Evolutionary conservation across 2,888 invertebrate species (phyloP), one percentile per base, ranked within the genome.

Genomic region (Melangyna quadrimaculata): DNA sequence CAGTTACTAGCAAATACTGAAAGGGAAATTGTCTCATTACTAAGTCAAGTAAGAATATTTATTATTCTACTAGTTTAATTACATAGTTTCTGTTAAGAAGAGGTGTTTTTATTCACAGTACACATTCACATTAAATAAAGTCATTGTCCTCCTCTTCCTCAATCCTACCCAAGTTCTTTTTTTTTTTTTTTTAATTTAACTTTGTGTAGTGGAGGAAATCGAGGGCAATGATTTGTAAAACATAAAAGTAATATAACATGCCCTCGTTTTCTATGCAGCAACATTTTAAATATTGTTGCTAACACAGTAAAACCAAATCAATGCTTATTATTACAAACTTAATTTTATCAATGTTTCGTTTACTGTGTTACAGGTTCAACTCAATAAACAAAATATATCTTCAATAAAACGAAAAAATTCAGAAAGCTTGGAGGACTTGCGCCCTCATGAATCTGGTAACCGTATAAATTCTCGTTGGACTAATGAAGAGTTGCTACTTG

Each of bases 311-410:
- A 57, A 57, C 5, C n/a, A 7, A 40, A 48, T 22, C 14, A 53
- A 53, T 24, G 22, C 65, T 55, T 24, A n/a, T 3, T 71, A 19
- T n/a, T n/a, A n/a, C n/a, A 63, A 37, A 14, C n/a, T 67, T 24
- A 19, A 32, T 51, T 29, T 65, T n/a, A 7, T 17, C 9, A 86
- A 73, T 87, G 3, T 14, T 73, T 74, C 77, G 24, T 87, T 74
- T 77, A 87, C 63, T 90, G 90, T 92, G 90, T 93, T 92, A 55
- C 92, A 98, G 98, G 98, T 99, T 75, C 99, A 99, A 92, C 96
- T 96, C 88, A 98, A 98, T 92, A 98, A 98, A 90, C 98, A 98
- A 92, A 95, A 96, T 90, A 94, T 98, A 88, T 97, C 98, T 90
- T 95, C 96, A 57, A 93, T 97, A 90, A 97, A 97, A 91, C 95